phyloP scores from a whole-genome alignment of 1,140 invertebrate genomes.

The Drosophila pandora region DNA sequence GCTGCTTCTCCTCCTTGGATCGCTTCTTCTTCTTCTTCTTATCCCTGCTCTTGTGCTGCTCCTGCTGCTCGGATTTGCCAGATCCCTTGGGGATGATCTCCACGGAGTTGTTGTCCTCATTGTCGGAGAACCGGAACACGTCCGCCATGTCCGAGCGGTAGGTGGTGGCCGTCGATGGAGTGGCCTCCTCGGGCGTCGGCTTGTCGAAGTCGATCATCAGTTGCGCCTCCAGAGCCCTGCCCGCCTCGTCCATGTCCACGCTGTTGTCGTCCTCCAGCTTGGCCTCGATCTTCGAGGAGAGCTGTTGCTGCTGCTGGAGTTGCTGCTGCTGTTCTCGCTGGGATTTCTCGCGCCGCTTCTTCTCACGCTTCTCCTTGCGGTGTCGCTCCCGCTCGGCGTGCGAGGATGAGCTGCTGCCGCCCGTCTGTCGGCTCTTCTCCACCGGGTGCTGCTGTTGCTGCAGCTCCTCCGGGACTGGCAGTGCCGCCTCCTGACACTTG shows the following conservation, averaged over 20 bases:
- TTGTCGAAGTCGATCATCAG: slow-evolving; percentile 87
- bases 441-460: slow-evolving; percentile 25
- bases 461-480: slow-evolving; percentile 36
- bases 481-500: slow-evolving; percentile 36
- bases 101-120: slow-evolving; percentile 83
- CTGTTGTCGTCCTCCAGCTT: slow-evolving; percentile 89
- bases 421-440: slow-evolving; percentile 42
- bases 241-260: slow-evolving; percentile 91
- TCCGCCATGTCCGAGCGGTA: slow-evolving; percentile 82
- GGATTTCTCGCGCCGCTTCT: slow-evolving; percentile 87
- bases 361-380: slow-evolving; percentile 87
- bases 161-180: slow-evolving; percentile 75
- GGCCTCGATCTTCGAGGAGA: slow-evolving; percentile 53
- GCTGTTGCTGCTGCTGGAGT: slow-evolving; percentile 54
- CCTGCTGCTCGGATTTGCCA: slow-evolving; percentile 24
- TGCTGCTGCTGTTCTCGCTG: slow-evolving; percentile 67
- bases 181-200: slow-evolving; percentile 74
- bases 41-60: slow-evolving; percentile 86
- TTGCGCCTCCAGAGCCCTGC: slow-evolving; percentile 91
- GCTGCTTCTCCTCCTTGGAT: slow-evolving; percentile 89
- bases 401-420: slow-evolving; percentile 28
- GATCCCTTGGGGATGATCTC: slow-evolving; percentile 21
- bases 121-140: slow-evolving; percentile 84
- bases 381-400: slow-evolving; percentile 70
- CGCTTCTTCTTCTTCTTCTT: slow-evolving; percentile 93